These are phyloP conservation scores for Camelus bactrianus DNA, from an alignment of 2,113 vertebrate genomes.

Conservation along the genomic window DNA sequence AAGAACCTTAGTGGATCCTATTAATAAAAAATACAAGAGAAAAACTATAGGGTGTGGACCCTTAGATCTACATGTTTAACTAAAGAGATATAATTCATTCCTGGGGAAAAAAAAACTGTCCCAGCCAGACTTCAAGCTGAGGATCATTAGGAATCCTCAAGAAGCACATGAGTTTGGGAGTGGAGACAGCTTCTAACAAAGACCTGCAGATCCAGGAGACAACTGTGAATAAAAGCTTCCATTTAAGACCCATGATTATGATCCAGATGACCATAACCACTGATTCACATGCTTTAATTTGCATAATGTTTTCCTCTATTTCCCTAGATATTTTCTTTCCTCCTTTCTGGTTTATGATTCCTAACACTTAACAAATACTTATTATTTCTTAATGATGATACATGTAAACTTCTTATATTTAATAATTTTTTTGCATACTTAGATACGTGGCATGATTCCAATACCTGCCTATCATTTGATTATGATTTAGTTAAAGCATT, in stretches of 20 bases:
- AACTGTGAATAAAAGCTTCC: neutral
- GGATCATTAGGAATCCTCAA: neutral
- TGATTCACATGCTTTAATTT: neutral
- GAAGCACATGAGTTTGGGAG: neutral
- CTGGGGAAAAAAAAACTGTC: neutral
- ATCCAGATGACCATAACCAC: neutral
- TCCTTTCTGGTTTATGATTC: neutral
- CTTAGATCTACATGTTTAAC: neutral
- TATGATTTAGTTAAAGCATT: neutral
- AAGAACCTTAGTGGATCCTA: neutral
- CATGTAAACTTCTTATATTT: neutral
- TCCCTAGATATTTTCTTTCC: conserved; percentile 1
- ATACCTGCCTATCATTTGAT: neutral
- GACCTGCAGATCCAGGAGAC: neutral
- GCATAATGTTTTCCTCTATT: neutral
- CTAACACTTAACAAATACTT: neutral
- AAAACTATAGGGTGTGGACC: neutral
- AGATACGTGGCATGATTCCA: neutral
- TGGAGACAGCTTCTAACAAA: neutral
- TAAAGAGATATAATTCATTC: neutral
- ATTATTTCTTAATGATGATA: neutral
- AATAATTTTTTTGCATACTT: neutral
- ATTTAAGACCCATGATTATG: neutral
- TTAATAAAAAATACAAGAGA: neutral
- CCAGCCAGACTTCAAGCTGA: neutral